Evolutionary conservation across 2,888 invertebrate genomes (phyloP), one percentile per base, ranked within the genome.

Genomic region (Ormia ochracea): DNA sequence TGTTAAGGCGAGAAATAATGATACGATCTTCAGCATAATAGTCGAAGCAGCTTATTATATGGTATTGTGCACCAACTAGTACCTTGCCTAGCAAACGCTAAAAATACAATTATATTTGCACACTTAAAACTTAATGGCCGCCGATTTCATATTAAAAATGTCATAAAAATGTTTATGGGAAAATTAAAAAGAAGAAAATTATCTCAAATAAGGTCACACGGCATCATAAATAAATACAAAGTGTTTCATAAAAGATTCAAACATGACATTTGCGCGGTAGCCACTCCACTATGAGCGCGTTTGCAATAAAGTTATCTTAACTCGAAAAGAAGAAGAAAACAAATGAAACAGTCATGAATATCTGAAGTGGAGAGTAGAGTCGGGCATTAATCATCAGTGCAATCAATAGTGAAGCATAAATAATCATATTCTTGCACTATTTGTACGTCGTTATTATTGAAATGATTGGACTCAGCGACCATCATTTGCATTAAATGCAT

Each of bases 211-310:
- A 50, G 50, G 48, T 12, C 26, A 38, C 6, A 50, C 0, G 23
- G 23, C 17, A 12, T 14, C 17, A 21, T 45, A 45, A 54, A 56
- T n/a, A 17, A n/a, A n/a, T n/a, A n/a, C n/a, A n/a, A n/a, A n/a
- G 2, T 26, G n/a, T 65, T 45, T 45, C 17, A 45, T 10, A 58
- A 26, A 38, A 48, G 48, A 21, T 58, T 48, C 38, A 65, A 58
- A 48, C 48, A 41, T 58, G 45, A 65, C 26, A 9, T 6, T 48
- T 65, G 48, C 73, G 56, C 65, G 73, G 54, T 45, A 58, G 65
- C 19, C 10, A 48, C 56, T 23, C 12, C 38, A 28, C 17, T 9
- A 14, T 23, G 7, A 58, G 33, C 14, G 48, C 19, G 26, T 36
- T 69, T 69, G 28, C 26, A 28, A 58, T 58, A 36, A 58, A 70